Base-by-base conservation (phyloP, 2,113 vertebrate genomes). In the Scomber scombrus region DNA sequence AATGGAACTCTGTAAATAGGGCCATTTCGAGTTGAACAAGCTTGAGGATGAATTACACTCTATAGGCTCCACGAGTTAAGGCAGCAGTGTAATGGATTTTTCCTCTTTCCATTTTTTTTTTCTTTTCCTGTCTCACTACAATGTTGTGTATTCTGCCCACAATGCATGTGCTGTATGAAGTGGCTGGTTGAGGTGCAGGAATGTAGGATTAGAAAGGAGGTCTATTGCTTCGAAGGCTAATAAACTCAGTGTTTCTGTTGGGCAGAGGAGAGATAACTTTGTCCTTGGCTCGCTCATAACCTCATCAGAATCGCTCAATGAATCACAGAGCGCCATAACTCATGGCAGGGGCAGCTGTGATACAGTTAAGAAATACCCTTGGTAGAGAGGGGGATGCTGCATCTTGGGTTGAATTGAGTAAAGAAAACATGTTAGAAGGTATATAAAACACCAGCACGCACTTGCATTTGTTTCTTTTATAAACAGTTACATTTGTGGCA, bases 231-330 rank as follows among this genome's bases (percentile, higher is more conserved):
- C 7, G 71, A 87, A 85, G 85, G 90, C 86, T 93, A 93, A 94
- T 92, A 93, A 92, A 94, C 83, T 80, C 72, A 16, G 61, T 85
- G 88, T 91, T 92, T 89, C 90, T 88, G 89, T 89, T 90, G 85
- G 84, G 79, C 61, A 90, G 76, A 88, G 83, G 82, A 89, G 84
- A 91, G 90, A 93, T 91, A 92, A 87, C 86, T 93, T 93, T 91
- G 91, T 91, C 91, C 89, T 93, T 93, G 90, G 85, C 88, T 93
- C 61, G 78, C 90, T 92, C 80, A 93, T 91, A 91, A 93, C 91
- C 89, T 92, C 91, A 92, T 94, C 86, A 91, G 88, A 92, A 90
- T 87, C 86, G 75, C 88, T 93, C 92, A 93, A 91, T 91, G 89
- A 92, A 91, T 93, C 89, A 88, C 82, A 8, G 56, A 72, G 82